These are phyloP conservation scores for Microdon myrmicae DNA, from an alignment of 2,888 invertebrate genomes.

Conservation along the genomic window DNA sequence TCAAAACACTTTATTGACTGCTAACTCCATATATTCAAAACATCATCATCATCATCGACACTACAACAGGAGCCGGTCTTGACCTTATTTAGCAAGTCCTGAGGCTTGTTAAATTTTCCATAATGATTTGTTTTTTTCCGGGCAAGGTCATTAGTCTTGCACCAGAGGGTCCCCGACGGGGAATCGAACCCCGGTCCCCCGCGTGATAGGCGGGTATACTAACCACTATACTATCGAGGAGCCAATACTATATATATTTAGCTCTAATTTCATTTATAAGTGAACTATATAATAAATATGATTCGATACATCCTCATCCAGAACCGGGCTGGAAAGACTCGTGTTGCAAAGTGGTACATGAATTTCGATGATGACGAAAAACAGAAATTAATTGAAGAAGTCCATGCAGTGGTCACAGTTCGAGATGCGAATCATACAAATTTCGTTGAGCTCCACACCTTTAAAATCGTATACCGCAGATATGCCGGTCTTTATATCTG, in stretches of 20 bases:
- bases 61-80: no score
- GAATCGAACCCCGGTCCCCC: no score
- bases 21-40: no score
- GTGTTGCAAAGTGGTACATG: conserved; percentile 99
- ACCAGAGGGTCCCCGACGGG: no score
- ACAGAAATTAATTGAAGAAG: conserved; percentile 99
- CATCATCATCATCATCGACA: no score
- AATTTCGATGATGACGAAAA: conserved; percentile 99
- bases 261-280: neutral
- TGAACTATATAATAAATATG: conserved; percentile 33
- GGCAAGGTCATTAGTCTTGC: no score
- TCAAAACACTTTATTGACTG: no score
- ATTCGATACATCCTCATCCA: conserved; percentile 99
- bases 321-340: conserved; percentile 98
- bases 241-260: conserved; percentile 4
- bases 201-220: no score
- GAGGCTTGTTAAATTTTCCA: no score
- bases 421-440: conserved; percentile 99
- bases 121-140: no score
- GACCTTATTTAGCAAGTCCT: no score
- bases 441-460: conserved; percentile 99
- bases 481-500: conserved; percentile 99
- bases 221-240: no score
- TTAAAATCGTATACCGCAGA: conserved; percentile 98
- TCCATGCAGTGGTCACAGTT: conserved; percentile 98